phyloP scores from a whole-genome alignment of 2,113 vertebrate genomes.

The Enhydra lutris region DNA sequence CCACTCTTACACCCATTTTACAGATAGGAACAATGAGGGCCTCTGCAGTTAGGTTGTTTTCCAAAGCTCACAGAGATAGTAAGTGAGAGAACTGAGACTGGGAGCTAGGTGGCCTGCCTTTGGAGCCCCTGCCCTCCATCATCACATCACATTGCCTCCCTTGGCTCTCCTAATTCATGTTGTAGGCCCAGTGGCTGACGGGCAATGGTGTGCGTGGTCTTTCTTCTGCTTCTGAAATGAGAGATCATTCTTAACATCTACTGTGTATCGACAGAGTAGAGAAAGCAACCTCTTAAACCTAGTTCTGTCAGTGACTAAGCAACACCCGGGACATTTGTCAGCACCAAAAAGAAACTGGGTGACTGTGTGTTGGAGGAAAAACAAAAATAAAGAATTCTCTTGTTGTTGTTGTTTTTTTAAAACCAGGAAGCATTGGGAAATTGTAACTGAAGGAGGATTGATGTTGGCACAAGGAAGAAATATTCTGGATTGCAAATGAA shows the following conservation, averaged over 20 bases:
- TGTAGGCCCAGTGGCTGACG: fast-evolving
- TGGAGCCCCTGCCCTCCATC: background rate
- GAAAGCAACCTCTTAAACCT: background rate
- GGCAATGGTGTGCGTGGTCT: fast-evolving
- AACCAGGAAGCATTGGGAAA: background rate
- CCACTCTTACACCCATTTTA: background rate
- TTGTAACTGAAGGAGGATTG: background rate
- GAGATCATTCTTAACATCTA: background rate
- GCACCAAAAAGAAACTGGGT: background rate
- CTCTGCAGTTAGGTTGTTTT: background rate
- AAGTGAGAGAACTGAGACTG: background rate
- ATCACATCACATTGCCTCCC: fast-evolving
- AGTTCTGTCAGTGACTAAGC: background rate
- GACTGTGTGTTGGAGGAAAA: background rate
- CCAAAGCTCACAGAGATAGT: background rate
- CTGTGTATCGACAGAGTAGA: background rate
- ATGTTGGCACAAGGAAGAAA: background rate
- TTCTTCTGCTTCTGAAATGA: background rate
- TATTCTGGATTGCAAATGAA: background rate
- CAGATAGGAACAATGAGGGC: background rate
- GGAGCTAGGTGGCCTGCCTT: background rate
- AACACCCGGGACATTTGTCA: background rate
- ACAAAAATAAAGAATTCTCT: background rate
- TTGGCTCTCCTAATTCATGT: background rate
- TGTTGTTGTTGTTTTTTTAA: background rate